Evolutionary conservation across 1,140 invertebrate species (phyloP).

Genomic region (Eulimnadia texana): DNA sequence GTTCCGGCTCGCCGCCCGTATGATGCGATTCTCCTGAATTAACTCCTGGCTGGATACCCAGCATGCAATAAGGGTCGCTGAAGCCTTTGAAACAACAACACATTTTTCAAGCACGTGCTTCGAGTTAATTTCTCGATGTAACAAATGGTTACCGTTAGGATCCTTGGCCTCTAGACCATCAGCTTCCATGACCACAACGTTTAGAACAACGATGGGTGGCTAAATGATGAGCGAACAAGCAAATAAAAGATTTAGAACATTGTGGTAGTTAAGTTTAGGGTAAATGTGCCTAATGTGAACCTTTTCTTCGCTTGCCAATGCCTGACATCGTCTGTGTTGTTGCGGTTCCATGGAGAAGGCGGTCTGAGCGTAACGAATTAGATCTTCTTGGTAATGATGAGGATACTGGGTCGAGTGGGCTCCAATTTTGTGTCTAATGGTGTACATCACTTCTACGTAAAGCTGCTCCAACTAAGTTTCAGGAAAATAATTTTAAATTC

Average conservation of each 20-base stretch:
- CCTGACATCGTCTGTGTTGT: slow-evolving; percentile 62
- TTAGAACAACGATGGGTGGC: slow-evolving; percentile 83
- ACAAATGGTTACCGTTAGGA: slow-evolving; percentile 88
- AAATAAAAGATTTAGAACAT: not conserved
- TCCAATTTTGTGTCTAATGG: slow-evolving; percentile 81
- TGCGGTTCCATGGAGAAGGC: slow-evolving; percentile 67
- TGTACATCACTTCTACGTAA: slow-evolving; percentile 88
- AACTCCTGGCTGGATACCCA: slow-evolving; percentile 63
- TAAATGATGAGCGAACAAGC: slow-evolving; percentile 30
- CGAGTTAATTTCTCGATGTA: too few species aligned
- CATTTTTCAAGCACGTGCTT: too few species aligned
- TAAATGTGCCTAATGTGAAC: too few species aligned
- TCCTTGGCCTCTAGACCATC: slow-evolving; percentile 92
- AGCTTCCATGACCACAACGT: slow-evolving; percentile 77
- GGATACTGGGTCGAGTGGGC: slow-evolving; percentile 43
- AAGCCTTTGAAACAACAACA: slow-evolving; percentile 47
- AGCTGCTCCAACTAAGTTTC: slow-evolving; percentile 55
- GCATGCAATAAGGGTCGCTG: slow-evolving; percentile 93
- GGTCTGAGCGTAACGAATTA: slow-evolving; percentile 71
- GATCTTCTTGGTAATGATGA: slow-evolving; percentile 57
- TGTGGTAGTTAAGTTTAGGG: slow-evolving; percentile 15
- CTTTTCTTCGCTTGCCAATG: slow-evolving; percentile 77
- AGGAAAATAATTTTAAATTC: too few species aligned
- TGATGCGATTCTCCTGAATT: not conserved
- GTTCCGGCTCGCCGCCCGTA: not conserved